Evolutionary conservation across 1,140 invertebrate species (phyloP).

Genomic region (Diabrotica virgifera): DNA sequence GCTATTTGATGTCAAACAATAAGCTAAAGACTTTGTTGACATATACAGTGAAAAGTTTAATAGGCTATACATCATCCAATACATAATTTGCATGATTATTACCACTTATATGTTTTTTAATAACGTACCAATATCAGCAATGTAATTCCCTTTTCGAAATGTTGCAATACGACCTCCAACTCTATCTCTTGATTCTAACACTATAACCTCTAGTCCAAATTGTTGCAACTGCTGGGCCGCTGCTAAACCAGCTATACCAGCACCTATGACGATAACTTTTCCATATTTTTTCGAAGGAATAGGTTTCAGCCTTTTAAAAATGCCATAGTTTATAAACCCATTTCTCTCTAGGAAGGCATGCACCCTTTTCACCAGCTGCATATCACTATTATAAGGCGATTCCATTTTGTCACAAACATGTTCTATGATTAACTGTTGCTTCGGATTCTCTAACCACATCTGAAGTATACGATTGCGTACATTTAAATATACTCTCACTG

Average conservation of each 20-base stretch:
- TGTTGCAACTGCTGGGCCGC: conserved; percentile 92
- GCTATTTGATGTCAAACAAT: no score
- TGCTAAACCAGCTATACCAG: conserved; percentile 88
- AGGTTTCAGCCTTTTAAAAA: conserved; percentile 84
- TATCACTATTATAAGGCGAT: conserved; percentile 88
- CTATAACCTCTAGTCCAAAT: conserved; percentile 94
- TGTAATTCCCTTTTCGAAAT: conserved; percentile 74
- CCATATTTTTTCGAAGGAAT: conserved; percentile 76
- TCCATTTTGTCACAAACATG: conserved; percentile 80
- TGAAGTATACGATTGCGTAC: conserved; percentile 93
- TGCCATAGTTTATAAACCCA: conserved; percentile 97
- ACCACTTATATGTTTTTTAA: no score
- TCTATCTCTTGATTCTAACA: conserved; percentile 91
- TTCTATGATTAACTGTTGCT: conserved; percentile 84
- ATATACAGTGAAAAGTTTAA: no score
- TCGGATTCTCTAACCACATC: conserved; percentile 95
- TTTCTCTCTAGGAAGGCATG: conserved; percentile 93
- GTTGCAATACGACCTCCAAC: conserved; percentile 96
- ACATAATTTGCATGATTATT: no score
- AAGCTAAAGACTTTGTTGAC: no score
- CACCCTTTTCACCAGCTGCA: conserved; percentile 73
- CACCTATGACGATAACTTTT: conserved; percentile 93
- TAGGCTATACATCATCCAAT: no score
- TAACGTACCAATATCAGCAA: neutral
- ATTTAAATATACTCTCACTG: conserved; percentile 88